phyloP scores from a whole-genome alignment of 2,888 invertebrate species.

The Sinelater perroti region DNA sequence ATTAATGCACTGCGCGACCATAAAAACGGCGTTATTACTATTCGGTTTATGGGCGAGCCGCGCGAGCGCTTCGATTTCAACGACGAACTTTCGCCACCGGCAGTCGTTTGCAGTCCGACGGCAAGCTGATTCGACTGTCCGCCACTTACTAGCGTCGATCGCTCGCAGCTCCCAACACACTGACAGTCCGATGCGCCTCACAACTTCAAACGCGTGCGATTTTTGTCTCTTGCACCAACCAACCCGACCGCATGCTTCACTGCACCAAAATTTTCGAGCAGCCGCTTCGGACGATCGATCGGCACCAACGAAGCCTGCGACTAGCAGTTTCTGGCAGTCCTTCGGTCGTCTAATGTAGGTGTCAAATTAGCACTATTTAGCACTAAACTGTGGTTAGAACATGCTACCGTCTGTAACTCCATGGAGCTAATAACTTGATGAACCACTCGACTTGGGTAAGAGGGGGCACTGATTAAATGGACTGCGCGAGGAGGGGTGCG shows the following conservation, averaged over 20 bases:
- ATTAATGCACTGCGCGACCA: constrained; percentile 23
- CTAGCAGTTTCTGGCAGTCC: constrained; percentile 4
- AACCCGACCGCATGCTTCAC: constrained; percentile 2
- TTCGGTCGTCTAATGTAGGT: constrained; percentile 29
- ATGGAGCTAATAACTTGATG: constrained; percentile 57
- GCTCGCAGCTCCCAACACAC: neutral
- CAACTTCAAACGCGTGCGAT: neutral
- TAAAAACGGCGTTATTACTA: constrained; percentile 18
- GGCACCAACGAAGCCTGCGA: neutral
- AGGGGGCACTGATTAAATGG: constrained; percentile 49
- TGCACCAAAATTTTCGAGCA: neutral
- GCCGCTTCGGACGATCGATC: neutral
- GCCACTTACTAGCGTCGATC: constrained; percentile 11
- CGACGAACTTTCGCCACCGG: constrained; percentile 7
- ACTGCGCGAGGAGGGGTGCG: constrained; percentile 43
- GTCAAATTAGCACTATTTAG: constrained; percentile 45
- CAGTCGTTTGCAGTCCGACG: constrained; percentile 20
- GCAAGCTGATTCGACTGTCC: constrained; percentile 19
- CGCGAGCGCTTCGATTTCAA: neutral
- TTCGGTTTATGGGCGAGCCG: neutral
- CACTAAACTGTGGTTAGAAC: constrained; percentile 43
- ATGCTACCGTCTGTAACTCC: constrained; percentile 58
- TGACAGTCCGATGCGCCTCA: neutral
- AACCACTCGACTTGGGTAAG: constrained; percentile 49
- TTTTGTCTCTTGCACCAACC: neutral